These are phyloP conservation scores for Lepidurus packardi DNA, from an alignment of 1,140 invertebrate genomes.

Conservation along the genomic window DNA sequence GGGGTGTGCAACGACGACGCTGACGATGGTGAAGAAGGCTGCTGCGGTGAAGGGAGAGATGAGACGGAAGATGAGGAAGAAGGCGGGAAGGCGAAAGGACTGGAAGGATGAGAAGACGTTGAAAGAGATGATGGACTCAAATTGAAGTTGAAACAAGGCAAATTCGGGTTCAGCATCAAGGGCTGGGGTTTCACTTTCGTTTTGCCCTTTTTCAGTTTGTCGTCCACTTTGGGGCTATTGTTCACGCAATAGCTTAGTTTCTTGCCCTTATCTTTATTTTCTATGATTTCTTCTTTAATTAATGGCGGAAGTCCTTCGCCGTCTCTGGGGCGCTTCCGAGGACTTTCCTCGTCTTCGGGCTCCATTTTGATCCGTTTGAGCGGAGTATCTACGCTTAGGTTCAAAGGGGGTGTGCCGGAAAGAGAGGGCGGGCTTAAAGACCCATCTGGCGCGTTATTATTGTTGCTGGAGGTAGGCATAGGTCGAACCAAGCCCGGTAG, in stretches of 20 bases:
- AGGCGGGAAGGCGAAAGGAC: conserved; percentile 29
- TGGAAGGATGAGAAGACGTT: conserved; percentile 30
- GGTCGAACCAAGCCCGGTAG: conserved; percentile 32
- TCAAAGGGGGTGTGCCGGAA: conserved; percentile 26
- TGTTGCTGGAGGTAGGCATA: conserved; percentile 26
- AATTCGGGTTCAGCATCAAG: conserved; percentile 32
- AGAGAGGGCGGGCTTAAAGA: not conserved
- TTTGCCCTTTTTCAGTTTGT: conserved; percentile 23
- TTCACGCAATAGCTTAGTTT: not conserved
- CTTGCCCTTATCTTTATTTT: not conserved
- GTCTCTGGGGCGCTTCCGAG: conserved; percentile 23
- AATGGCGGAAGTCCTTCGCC: conserved; percentile 11
- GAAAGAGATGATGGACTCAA: conserved; percentile 33
- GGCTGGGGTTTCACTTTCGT: conserved; percentile 34
- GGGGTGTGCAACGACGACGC: conserved; percentile 34
- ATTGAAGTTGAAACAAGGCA: conserved; percentile 28
- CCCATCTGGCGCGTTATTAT: not conserved
- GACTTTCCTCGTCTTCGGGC: conserved; percentile 28
- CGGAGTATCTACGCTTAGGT: conserved; percentile 27
- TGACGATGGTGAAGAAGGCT: conserved; percentile 31
- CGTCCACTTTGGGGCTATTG: conserved; percentile 22
- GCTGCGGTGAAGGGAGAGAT: conserved; percentile 27
- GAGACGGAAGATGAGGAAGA: conserved; percentile 32
- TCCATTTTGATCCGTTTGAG: conserved; percentile 32
- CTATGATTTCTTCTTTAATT: not conserved